These are phyloP conservation scores for Hypsibius dujardini DNA, from an alignment of 1,140 invertebrate species.

Conservation along the genomic window DNA sequence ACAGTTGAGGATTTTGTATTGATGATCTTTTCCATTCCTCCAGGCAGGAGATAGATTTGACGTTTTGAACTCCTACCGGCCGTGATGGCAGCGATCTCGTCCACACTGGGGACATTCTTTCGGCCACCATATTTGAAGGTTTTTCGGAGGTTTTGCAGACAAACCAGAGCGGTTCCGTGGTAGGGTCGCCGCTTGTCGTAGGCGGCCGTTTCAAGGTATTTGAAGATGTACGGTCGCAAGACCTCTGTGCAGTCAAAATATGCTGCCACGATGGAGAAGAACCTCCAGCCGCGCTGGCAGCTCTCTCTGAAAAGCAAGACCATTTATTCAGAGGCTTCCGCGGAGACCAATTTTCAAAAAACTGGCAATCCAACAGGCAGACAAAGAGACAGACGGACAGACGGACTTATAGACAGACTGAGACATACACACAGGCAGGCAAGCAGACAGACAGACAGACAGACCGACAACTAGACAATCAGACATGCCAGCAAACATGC, in stretches of 20 bases:
- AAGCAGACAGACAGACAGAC: too few relatives aligned
- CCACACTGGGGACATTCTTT: slow-evolving; percentile 83
- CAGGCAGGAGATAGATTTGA: slow-evolving; percentile 79
- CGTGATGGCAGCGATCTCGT: slow-evolving; percentile 83
- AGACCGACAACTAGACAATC: too few relatives aligned
- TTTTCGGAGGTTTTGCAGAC: slow-evolving; percentile 80
- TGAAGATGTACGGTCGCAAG: slow-evolving; percentile 76
- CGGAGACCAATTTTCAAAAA: too few relatives aligned
- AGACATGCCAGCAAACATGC: too few relatives aligned
- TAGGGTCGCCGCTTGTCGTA: slow-evolving; percentile 78
- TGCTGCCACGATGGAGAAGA: slow-evolving; percentile 83
- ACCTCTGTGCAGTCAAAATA: slow-evolving; percentile 88
- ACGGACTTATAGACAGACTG: too few relatives aligned
- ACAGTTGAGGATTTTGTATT: slow-evolving; percentile 84
- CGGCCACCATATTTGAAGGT: slow-evolving; percentile 89
- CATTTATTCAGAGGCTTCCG: too few relatives aligned
- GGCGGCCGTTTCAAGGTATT: slow-evolving; percentile 82
- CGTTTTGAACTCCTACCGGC: slow-evolving; percentile 69
- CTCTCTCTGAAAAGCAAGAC: slow-evolving; percentile 52
- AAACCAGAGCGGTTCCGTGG: slow-evolving; percentile 68
- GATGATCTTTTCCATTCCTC: slow-evolving; percentile 74
- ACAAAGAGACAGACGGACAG: too few relatives aligned
- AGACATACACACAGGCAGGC: too few relatives aligned
- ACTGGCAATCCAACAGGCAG: too few relatives aligned
- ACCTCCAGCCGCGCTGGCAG: slow-evolving; percentile 84